These are phyloP conservation scores for Pelusios castaneus DNA, from an alignment of 2,113 vertebrate genomes.

Conservation along the genomic window DNA sequence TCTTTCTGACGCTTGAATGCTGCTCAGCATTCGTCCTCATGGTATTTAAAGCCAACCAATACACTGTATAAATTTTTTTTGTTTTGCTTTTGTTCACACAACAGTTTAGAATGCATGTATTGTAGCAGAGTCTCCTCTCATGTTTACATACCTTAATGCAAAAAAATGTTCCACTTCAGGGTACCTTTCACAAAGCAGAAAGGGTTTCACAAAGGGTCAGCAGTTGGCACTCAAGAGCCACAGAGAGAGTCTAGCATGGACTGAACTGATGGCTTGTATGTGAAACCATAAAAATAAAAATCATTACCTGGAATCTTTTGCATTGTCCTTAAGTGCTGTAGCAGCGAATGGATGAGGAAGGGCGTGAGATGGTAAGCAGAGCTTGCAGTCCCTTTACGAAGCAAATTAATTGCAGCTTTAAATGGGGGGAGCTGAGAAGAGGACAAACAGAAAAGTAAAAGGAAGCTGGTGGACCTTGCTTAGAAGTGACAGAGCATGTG, in stretches of 20 bases:
- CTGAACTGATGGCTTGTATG: not conserved
- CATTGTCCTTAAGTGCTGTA: not conserved
- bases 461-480: not conserved
- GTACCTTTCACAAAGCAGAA: not conserved
- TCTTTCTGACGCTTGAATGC: not conserved
- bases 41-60: not conserved
- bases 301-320: not conserved
- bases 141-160: not conserved
- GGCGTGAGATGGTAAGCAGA: not conserved
- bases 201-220: constrained; percentile 3
- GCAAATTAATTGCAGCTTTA: not conserved
- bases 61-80: not conserved
- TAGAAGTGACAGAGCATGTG: not conserved
- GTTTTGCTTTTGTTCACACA: constrained; percentile 10
- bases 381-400: not conserved
- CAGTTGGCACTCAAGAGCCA: not conserved
- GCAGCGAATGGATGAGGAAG: not conserved
- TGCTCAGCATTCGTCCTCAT: not conserved
- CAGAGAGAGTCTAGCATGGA: fast-evolving
- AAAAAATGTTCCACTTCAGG: not conserved
- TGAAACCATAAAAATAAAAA: not conserved
- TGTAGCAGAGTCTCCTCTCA: not conserved
- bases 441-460: not conserved
- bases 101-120: not conserved
- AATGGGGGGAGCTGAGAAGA: not conserved